Conservation (phyloP, 2,113 vertebrate genomes). For the Megaptera novaeangliae region DNA sequence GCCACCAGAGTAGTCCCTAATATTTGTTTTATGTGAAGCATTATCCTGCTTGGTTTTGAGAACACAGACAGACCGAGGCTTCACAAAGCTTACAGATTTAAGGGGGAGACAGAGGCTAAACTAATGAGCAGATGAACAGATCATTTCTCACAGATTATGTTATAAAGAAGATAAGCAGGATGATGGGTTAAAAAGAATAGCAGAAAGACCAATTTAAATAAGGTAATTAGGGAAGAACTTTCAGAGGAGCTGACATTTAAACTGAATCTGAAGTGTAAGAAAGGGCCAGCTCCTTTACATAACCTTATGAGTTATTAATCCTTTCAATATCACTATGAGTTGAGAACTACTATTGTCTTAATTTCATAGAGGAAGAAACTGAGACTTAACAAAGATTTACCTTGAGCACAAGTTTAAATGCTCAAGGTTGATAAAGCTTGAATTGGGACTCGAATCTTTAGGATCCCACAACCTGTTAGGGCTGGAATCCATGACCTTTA, state of each 20-base stretch:
- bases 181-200: neutral
- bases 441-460: neutral
- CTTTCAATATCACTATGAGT: neutral
- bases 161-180: neutral
- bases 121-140: neutral
- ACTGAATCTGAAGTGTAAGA: neutral
- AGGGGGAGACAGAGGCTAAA: neutral
- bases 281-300: neutral
- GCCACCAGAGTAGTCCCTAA: too few species aligned
- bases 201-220: neutral
- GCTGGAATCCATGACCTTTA: neutral
- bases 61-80: neutral
- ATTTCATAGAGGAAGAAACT: neutral
- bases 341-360: neutral
- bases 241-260: neutral
- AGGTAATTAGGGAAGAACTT: neutral
- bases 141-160: neutral
- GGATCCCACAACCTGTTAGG: neutral
- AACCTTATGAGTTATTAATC: neutral
- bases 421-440: neutral
- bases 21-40: neutral
- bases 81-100: neutral
- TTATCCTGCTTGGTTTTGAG: neutral
- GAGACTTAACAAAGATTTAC: neutral
- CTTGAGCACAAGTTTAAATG: neutral